A percentile compares a stretch with the other conserved stretches of the same genome.
phyloP scores from a whole-genome alignment of 2,113 vertebrate species.

The Anoplopoma fimbria region DNA sequence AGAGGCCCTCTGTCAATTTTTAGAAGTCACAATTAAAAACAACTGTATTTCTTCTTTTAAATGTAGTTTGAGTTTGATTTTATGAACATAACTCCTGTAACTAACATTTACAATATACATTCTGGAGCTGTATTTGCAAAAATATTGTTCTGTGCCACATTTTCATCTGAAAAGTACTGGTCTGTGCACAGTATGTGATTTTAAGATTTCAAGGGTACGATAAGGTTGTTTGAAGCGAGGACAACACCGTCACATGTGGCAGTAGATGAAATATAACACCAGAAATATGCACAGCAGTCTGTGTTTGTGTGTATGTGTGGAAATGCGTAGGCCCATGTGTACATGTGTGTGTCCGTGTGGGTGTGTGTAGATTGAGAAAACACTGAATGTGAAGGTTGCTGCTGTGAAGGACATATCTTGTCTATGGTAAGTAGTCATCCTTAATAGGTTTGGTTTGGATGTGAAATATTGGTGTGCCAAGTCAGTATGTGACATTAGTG shows the following conservation, averaged over 20 bases:
- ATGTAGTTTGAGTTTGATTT: not conserved
- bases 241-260: conserved; percentile 39
- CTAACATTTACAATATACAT: not conserved
- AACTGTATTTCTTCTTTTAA: not conserved
- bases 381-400: conserved; percentile 87
- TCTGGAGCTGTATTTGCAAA: not conserved
- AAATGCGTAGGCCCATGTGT: not conserved
- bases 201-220: conserved; percentile 74
- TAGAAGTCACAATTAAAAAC: not conserved
- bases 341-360: conserved; percentile 57
- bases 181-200: not conserved
- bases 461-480: conserved; percentile 95
- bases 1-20: not conserved
- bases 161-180: not conserved
- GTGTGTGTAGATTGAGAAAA: conserved; percentile 65
- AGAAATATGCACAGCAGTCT: conserved; percentile 62
- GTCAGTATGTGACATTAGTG: conserved; percentile 93
- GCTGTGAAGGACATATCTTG: conserved; percentile 96
- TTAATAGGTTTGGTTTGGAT: conserved; percentile 95
- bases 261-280: conserved; percentile 70
- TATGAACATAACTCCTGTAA: not conserved
- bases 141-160: not conserved
- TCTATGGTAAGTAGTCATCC: conserved; percentile 94
- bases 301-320: conserved; percentile 15
- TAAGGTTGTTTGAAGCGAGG: conserved; percentile 47